Percentiles rank a stretch among this genome's conserved stretches.
Conservation (phyloP, 2,888 invertebrate genomes). For the Caenorhabditis parvicauda region DNA sequence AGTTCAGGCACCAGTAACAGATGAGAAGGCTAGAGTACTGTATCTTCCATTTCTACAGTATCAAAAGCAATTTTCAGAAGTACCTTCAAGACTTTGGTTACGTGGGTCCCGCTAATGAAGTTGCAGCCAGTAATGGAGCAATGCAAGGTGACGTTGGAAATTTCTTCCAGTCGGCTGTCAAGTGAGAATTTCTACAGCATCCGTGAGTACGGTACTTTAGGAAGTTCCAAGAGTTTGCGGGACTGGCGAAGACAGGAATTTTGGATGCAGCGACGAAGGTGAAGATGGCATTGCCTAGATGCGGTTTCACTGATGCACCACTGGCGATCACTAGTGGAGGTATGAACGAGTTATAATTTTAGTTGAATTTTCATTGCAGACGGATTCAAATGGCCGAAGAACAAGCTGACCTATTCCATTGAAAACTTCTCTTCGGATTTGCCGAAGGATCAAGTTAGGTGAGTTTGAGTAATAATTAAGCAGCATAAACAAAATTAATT, state of each 20-base stretch:
- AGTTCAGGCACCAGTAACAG: slow-evolving; percentile 30
- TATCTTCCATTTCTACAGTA: neutral
- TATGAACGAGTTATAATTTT: slow-evolving; percentile 5
- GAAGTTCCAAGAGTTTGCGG: slow-evolving; percentile 62
- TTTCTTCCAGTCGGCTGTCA: slow-evolving; percentile 42
- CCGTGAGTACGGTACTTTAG: slow-evolving; percentile 22
- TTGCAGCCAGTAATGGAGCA: slow-evolving; percentile 27
- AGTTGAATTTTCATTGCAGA: slow-evolving; percentile 6
- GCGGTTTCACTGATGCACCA: slow-evolving; percentile 56
- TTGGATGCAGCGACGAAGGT: slow-evolving; percentile 51
- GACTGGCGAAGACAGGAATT: slow-evolving; percentile 50
- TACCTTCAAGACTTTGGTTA: slow-evolving; percentile 60
- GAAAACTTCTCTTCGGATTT: slow-evolving; percentile 54
- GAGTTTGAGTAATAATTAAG: too few species aligned
- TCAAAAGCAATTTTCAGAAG: slow-evolving; percentile 32
- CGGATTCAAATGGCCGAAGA: slow-evolving; percentile 57
- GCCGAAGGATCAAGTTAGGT: slow-evolving; percentile 47
- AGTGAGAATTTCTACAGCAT: slow-evolving; percentile 14
- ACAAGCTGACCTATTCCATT: slow-evolving; percentile 55
- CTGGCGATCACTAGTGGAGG: slow-evolving; percentile 29
- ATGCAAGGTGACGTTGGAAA: slow-evolving; percentile 43
- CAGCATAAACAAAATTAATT: too few species aligned
- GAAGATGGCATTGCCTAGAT: slow-evolving; percentile 59
- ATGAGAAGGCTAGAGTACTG: slow-evolving; percentile 53
- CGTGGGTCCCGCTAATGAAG: slow-evolving; percentile 42